Conservation (phyloP, 2,888 invertebrate species). For the Brachylomia viminalis region DNA sequence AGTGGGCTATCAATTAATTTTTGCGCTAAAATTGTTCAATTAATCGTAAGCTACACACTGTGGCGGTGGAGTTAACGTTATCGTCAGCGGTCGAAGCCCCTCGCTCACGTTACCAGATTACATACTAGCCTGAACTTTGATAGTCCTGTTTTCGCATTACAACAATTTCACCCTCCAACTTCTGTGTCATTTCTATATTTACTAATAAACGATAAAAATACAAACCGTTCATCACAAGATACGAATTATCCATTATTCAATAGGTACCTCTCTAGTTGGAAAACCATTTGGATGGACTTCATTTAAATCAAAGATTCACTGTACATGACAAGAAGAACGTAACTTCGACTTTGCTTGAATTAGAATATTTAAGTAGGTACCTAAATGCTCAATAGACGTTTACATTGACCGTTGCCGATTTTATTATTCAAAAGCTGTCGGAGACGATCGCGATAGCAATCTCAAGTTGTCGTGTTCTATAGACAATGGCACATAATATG, state of each 20-base stretch:
- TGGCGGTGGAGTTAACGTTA: conserved; percentile 78
- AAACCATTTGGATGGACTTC: conserved; percentile 13
- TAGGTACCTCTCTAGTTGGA: conserved; percentile 26
- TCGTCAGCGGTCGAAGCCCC: conserved; percentile 86
- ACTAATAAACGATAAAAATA: conserved; percentile 33
- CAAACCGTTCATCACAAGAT: conserved; percentile 13
- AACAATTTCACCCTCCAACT: conserved; percentile 72
- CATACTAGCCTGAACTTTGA: conserved; percentile 83
- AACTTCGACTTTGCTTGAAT: conserved; percentile 50
- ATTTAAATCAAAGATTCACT: conserved; percentile 39
- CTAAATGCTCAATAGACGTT: conserved; percentile 49
- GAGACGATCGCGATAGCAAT: conserved; percentile 80
- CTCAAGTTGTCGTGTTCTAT: conserved; percentile 78
- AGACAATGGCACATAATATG: conserved; percentile 79
- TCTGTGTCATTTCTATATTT: conserved; percentile 55
- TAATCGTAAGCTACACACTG: conserved; percentile 64
- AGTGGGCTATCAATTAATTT: conserved; percentile 63
- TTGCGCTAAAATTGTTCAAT: conserved; percentile 72
- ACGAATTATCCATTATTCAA: conserved; percentile 38
- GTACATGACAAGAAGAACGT: conserved; percentile 37
- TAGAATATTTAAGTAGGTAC: conserved; percentile 60
- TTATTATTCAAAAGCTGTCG: conserved; percentile 82
- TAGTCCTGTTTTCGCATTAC: conserved; percentile 80
- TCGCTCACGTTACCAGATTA: conserved; percentile 82
- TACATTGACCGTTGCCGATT: conserved; percentile 73